A percentile compares a stretch with the other conserved stretches of the same genome.
Evolutionary conservation across 2,113 vertebrate genomes (phyloP).

Genomic region (Triplophysa rosa): DNA sequence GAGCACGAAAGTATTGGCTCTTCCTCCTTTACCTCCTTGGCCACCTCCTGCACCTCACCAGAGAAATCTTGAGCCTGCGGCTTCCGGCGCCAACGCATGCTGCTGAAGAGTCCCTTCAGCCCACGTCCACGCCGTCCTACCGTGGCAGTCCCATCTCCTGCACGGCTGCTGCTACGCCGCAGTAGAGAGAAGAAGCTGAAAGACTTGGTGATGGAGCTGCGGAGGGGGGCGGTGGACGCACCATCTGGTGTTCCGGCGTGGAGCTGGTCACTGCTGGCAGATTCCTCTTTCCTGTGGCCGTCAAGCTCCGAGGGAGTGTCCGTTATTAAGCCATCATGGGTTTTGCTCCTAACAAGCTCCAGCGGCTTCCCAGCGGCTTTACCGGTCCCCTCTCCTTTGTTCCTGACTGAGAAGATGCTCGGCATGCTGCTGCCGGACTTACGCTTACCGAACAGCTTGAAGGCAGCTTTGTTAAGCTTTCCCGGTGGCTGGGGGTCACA

Average conservation of each 20-base stretch:
- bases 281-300: constrained; percentile 77
- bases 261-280: constrained; percentile 67
- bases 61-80: constrained; percentile 71
- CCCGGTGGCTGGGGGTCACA: constrained; percentile 84
- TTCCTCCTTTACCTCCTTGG: constrained; percentile 64
- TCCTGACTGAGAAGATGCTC: constrained; percentile 91
- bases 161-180: constrained; percentile 78
- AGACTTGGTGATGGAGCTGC: constrained; percentile 86
- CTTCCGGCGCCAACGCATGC: constrained; percentile 88
- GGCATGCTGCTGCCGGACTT: constrained; percentile 85
- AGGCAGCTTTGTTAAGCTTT: constrained; percentile 94
- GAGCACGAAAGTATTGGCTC: constrained; percentile 68
- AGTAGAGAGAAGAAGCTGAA: constrained; percentile 92
- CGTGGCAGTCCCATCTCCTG: constrained; percentile 72
- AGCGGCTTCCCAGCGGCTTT: constrained; percentile 70
- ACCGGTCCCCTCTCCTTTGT: constrained; percentile 81
- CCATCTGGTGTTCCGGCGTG: constrained; percentile 57
- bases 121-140: constrained; percentile 84
- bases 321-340: constrained; percentile 86
- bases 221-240: constrained; percentile 58
- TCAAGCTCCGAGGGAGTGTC: constrained; percentile 70
- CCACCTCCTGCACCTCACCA: constrained; percentile 66
- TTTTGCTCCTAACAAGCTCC: constrained; percentile 87
- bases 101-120: constrained; percentile 86
- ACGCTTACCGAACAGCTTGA: constrained; percentile 93